phyloP scores from a whole-genome alignment of 2,113 vertebrate species.

The Amphiprion ocellaris region DNA sequence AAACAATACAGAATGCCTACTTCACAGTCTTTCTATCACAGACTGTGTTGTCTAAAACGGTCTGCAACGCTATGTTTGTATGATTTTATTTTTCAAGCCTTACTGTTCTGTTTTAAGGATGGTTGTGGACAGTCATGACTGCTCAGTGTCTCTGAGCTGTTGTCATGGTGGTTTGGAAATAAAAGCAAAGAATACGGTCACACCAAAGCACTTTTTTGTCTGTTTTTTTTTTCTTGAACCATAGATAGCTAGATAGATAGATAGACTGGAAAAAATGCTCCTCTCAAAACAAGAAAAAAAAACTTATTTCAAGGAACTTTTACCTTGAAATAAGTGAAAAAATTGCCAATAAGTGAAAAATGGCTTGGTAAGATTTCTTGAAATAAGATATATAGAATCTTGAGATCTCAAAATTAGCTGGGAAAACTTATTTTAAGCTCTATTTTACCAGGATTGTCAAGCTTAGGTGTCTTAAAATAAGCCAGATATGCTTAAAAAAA shows the following conservation, averaged over 20 bases:
- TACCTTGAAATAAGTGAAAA: too few species aligned
- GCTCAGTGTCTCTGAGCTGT: slow-evolving; percentile 19
- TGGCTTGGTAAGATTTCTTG: too few species aligned
- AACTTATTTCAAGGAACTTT: too few species aligned
- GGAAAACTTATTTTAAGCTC: too few species aligned
- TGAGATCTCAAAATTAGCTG: too few species aligned
- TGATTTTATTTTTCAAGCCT: slow-evolving; percentile 53
- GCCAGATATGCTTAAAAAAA: too few species aligned
- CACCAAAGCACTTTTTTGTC: not conserved
- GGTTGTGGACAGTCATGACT: slow-evolving; percentile 18
- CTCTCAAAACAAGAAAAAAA: too few species aligned
- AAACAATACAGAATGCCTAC: slow-evolving; percentile 10
- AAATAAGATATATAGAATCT: too few species aligned
- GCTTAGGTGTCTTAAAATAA: too few species aligned
- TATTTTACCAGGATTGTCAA: too few species aligned
- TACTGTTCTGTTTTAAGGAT: slow-evolving; percentile 43
- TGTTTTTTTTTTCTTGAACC: not conserved
- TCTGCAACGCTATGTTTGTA: slow-evolving; percentile 28
- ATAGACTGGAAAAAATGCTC: too few species aligned
- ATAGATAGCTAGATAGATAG: not conserved
- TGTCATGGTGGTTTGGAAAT: slow-evolving; percentile 44
- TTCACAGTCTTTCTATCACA: slow-evolving; percentile 20
- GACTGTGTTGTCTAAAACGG: slow-evolving; percentile 30
- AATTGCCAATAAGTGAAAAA: too few species aligned
- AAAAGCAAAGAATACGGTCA: slow-evolving; percentile 49